Base-by-base conservation (phyloP, 2,888 invertebrate species). In the Apantesis nais region DNA sequence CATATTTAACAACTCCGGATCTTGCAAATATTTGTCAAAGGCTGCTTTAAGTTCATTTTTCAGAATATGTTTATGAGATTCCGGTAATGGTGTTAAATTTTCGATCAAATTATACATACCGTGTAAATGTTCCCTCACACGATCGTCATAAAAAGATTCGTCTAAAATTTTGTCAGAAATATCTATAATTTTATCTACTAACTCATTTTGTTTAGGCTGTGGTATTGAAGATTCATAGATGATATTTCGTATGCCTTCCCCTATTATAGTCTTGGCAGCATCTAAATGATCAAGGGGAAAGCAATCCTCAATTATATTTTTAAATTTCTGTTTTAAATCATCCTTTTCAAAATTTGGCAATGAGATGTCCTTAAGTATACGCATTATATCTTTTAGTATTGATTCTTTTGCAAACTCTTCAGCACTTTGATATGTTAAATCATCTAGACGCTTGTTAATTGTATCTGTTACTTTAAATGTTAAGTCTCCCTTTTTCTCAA, bases 91-190 rank as follows among this genome's bases (percentile, higher is more conserved):
- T 1, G 64, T 60, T n/a, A 55, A 29, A 16, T 71, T 69, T 62
- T 80, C 74, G 62, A 77, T 75, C 37, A 60, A 67, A 48, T 62
- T 25, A 16, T 39, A 52, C 39, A 60, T 66, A 3, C 55, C 37
- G 5, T 39, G 34, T 61, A 68, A 25, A 48, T 68, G 52, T 5
- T 58, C 29, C 8, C 62, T 66, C 52, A 58, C 25, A 22, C 64
- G 16, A 12, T 72, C 66, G 22, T 65, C 63, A n/a, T 63, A 66
- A 63, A 62, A 68, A 14, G 62, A 52, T 31, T 60, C 68, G 39
- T 73, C 70, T 41, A 72, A 58, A 44, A 72, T 68, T n/a, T 72
- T 68, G 58, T 55, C 37, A 29, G 34, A 37, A 37, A 62, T 62
- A 11, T 48, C 52, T 0, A 29, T 29, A 25, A 55, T 62, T 61